These are phyloP conservation scores for Pristionchus maxplancki DNA, from an alignment of 2,888 invertebrate species.

Conservation along the genomic window DNA sequence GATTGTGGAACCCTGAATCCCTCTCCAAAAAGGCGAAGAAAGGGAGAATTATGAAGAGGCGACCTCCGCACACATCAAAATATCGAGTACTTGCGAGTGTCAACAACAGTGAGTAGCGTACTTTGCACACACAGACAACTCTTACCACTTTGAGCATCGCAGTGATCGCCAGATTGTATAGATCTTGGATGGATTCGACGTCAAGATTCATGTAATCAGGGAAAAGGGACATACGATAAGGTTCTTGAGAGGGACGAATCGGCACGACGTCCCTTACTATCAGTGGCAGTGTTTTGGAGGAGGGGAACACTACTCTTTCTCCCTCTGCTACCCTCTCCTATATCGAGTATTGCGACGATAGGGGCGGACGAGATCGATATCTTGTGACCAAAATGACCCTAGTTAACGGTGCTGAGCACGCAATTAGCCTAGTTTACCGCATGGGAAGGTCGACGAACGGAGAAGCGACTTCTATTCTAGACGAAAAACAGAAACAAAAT, in stretches of 20 bases:
- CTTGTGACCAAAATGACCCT: not conserved
- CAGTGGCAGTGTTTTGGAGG: conserved; percentile 22
- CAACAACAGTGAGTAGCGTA: not conserved
- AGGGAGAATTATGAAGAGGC: conserved; percentile 2
- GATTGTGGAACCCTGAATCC: not conserved
- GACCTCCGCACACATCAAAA: not conserved
- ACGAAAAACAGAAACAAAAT: not conserved
- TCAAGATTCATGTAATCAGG: not conserved
- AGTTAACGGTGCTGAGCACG: not conserved
- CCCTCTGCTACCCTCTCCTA: not conserved
- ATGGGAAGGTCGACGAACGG: not conserved
- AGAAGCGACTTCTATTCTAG: not conserved
- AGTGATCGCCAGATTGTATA: not conserved
- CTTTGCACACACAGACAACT: not conserved
- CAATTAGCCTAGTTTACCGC: conserved; percentile 7
- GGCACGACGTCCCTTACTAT: not conserved
- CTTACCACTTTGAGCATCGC: conserved; percentile 33
- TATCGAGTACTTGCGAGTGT: conserved; percentile 5
- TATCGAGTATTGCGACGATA: conserved; percentile 26
- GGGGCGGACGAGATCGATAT: conserved; percentile 35
- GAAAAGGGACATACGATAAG: not conserved
- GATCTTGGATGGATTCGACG: not conserved
- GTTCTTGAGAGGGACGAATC: not conserved
- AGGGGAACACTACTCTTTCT: conserved; percentile 14
- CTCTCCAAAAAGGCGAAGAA: not conserved